Conservation (phyloP, 2,113 vertebrate species). For the Proteles cristata region DNA sequence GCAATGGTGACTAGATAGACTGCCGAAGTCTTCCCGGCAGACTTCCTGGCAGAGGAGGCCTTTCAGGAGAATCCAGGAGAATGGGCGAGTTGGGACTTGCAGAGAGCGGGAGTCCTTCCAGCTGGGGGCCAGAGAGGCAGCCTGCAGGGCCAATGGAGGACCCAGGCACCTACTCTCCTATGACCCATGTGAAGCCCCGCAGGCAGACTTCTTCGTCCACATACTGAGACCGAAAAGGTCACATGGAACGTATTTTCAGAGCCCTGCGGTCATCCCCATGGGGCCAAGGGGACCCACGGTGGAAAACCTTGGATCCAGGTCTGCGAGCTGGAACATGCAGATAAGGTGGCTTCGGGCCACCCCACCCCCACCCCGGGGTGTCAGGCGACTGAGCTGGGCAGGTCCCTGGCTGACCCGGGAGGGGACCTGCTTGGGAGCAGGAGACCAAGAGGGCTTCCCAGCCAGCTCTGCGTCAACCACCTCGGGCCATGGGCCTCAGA, state of each 20-base stretch:
- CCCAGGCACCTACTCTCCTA: background rate
- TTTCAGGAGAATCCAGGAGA: background rate
- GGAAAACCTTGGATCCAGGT: background rate
- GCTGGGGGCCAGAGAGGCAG: background rate
- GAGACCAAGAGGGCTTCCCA: background rate
- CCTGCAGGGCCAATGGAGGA: fast-evolving
- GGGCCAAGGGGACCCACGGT: background rate
- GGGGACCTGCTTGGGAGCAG: background rate
- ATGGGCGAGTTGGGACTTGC: background rate
- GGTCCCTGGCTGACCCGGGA: background rate
- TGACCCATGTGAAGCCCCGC: background rate
- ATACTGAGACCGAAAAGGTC: background rate
- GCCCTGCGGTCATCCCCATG: too few species aligned
- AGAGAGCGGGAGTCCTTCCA: background rate
- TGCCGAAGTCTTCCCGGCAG: background rate
- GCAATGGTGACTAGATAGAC: background rate
- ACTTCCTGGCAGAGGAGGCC: background rate
- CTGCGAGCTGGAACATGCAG: background rate
- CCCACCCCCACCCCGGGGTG: too few species aligned
- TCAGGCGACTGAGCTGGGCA: background rate
- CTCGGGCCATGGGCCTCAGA: background rate
- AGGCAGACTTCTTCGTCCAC: background rate
- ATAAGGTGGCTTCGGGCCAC: background rate
- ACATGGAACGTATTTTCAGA: background rate
- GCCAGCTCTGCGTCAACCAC: background rate